phyloP scores from a whole-genome alignment of 2,888 invertebrate genomes.

The Erynnis tages region DNA sequence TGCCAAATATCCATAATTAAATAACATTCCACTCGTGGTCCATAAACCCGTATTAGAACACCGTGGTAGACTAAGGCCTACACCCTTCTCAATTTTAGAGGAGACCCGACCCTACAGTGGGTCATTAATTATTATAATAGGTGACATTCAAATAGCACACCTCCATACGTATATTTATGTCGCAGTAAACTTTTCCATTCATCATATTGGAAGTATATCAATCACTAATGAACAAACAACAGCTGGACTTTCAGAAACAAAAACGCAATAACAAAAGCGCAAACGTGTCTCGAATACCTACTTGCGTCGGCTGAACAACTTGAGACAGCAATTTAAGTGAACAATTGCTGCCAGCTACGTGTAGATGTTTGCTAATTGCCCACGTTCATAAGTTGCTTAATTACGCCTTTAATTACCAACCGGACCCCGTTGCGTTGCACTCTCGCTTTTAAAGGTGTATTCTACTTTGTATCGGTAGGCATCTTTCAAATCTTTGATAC shows the following conservation, averaged over 20 bases:
- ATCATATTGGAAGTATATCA: too few species aligned
- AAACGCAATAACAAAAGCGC: slow-evolving; percentile 16
- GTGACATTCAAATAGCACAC: too few species aligned
- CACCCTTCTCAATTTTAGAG: too few species aligned
- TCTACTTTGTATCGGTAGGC: not conserved
- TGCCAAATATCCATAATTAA: too few species aligned
- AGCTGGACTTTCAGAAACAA: not conserved
- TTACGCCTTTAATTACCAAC: slow-evolving; percentile 45
- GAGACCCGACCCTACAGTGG: too few species aligned
- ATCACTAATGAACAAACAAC: not conserved
- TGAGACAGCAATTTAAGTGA: slow-evolving; percentile 27
- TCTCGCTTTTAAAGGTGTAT: slow-evolving; percentile 42
- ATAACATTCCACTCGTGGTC: too few species aligned
- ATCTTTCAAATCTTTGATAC: too few species aligned
- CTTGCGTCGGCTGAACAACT: slow-evolving; percentile 7
- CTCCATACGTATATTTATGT: too few species aligned
- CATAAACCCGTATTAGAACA: too few species aligned
- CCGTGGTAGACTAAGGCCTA: too few species aligned
- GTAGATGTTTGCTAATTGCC: slow-evolving; percentile 36
- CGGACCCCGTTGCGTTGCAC: slow-evolving; percentile 39
- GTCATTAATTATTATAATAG: too few species aligned
- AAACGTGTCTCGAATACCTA: slow-evolving; percentile 16
- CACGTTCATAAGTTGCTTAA: slow-evolving; percentile 42
- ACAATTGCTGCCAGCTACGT: slow-evolving; percentile 32
- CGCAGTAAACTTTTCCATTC: too few species aligned